Evolutionary conservation across 2,888 invertebrate species (phyloP).

Genomic region (Clusia tigrina): DNA sequence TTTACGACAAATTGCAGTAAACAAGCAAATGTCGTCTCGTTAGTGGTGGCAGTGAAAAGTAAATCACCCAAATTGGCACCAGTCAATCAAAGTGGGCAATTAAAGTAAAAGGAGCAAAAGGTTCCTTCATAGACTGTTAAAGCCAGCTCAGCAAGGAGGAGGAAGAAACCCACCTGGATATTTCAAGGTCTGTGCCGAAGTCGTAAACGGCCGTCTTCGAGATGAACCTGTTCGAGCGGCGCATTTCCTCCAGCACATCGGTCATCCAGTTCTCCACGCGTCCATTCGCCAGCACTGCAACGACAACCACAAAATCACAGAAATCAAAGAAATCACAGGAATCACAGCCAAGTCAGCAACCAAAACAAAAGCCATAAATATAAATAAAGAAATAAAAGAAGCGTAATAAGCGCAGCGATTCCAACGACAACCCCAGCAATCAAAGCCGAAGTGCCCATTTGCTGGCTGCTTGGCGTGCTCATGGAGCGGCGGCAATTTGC

Average conservation of each 20-base stretch:
- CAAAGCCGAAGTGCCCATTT: neutral
- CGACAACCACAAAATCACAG: too few relatives aligned
- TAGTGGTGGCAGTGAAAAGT: slow-evolving; percentile 50
- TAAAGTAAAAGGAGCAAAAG: too few relatives aligned
- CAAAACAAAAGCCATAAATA: neutral
- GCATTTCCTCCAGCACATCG: slow-evolving; percentile 83
- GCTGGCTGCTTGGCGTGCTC: neutral
- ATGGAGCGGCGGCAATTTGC: slow-evolving; percentile 17
- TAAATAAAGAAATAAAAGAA: slow-evolving; percentile 20
- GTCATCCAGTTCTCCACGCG: slow-evolving; percentile 95
- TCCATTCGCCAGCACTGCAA: slow-evolving; percentile 75
- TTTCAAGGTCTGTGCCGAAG: slow-evolving; percentile 79
- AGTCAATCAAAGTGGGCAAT: slow-evolving; percentile 59
- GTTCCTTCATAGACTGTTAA: too few relatives aligned
- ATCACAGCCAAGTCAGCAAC: slow-evolving; percentile 26
- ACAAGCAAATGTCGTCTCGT: too few relatives aligned
- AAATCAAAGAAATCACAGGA: slow-evolving; percentile 6
- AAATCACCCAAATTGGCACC: slow-evolving; percentile 59
- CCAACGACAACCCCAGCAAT: slow-evolving; percentile 21
- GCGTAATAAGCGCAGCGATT: slow-evolving; percentile 41
- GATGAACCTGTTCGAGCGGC: slow-evolving; percentile 80
- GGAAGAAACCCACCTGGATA: slow-evolving; percentile 70
- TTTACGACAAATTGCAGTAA: too few relatives aligned
- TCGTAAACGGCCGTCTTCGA: slow-evolving; percentile 88
- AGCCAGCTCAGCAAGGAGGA: too few relatives aligned